Conservation (phyloP, 1,140 invertebrate genomes). For the Laupala kohalensis region DNA sequence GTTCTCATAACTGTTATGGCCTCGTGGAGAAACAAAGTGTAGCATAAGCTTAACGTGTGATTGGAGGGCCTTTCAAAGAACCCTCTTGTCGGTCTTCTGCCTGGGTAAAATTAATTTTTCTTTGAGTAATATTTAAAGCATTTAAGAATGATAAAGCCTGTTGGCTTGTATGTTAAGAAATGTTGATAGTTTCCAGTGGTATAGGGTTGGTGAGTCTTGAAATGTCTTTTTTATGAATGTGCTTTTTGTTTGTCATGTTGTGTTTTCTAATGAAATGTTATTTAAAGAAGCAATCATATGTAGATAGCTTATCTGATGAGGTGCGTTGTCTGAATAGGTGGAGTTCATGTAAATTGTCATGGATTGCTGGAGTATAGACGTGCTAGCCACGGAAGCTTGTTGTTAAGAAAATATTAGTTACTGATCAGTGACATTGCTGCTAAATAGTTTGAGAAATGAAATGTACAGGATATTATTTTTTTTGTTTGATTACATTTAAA, state of each 20-base stretch:
- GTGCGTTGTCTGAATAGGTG: background rate
- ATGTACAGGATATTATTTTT: background rate
- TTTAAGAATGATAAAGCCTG: background rate
- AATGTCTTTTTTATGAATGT: background rate
- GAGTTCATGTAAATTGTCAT: background rate
- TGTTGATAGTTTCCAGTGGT: background rate
- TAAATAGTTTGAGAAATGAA: background rate
- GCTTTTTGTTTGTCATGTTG: background rate
- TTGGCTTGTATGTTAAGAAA: background rate
- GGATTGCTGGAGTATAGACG: background rate
- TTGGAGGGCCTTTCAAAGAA: background rate
- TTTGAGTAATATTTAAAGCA: background rate
- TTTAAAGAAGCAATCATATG: background rate
- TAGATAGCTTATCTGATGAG: background rate
- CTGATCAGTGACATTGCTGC: background rate
- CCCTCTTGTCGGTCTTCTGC: background rate
- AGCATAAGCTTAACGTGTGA: background rate
- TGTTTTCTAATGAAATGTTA: background rate
- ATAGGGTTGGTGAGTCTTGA: background rate
- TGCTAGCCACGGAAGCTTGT: background rate
- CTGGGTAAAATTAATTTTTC: background rate
- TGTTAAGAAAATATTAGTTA: background rate
- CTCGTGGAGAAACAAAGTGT: background rate
- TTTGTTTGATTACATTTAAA: background rate
- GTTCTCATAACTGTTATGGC: background rate